Percentiles rank a stretch among this genome's conserved stretches.
Evolutionary conservation across 2,888 invertebrate genomes (phyloP).

Genomic region (Drosophila ochracea): DNA sequence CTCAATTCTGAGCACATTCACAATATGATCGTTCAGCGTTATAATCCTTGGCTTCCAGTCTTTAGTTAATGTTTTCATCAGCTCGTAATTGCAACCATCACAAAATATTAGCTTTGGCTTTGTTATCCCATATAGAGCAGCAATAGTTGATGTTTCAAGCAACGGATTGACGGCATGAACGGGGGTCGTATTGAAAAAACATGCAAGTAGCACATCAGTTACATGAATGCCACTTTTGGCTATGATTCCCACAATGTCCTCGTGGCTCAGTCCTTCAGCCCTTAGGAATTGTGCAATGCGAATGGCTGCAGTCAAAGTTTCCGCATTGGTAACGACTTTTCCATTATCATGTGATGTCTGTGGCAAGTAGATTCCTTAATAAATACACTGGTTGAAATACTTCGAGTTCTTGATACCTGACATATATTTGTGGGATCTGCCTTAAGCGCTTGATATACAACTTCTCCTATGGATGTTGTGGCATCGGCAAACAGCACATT

Average conservation of each 20-base stretch:
- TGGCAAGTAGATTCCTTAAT: not conserved
- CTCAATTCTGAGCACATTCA: conserved; percentile 25
- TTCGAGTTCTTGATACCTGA: conserved; percentile 28
- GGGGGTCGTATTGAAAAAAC: conserved; percentile 58
- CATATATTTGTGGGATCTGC: conserved; percentile 24
- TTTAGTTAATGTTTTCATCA: conserved; percentile 30
- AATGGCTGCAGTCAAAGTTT: conserved; percentile 43
- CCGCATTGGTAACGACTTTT: conserved; percentile 40
- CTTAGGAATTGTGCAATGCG: conserved; percentile 52
- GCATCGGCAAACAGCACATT: not conserved
- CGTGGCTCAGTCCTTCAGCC: conserved; percentile 44
- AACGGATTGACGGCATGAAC: conserved; percentile 64
- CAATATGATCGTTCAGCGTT: conserved; percentile 29
- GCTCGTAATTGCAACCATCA: conserved; percentile 48
- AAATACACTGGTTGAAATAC: no score
- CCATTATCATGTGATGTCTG: conserved; percentile 55
- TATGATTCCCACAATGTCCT: conserved; percentile 67
- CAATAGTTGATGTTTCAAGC: conserved; percentile 39
- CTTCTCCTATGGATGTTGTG: conserved; percentile 34
- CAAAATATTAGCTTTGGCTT: conserved; percentile 70
- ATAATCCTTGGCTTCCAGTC: conserved; percentile 45
- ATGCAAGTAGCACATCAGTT: conserved; percentile 55
- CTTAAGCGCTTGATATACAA: conserved; percentile 34
- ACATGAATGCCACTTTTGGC: conserved; percentile 50
- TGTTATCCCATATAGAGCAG: conserved; percentile 49